phyloP scores from a whole-genome alignment of 2,888 invertebrate genomes.

The Eurytoma adleriae region DNA sequence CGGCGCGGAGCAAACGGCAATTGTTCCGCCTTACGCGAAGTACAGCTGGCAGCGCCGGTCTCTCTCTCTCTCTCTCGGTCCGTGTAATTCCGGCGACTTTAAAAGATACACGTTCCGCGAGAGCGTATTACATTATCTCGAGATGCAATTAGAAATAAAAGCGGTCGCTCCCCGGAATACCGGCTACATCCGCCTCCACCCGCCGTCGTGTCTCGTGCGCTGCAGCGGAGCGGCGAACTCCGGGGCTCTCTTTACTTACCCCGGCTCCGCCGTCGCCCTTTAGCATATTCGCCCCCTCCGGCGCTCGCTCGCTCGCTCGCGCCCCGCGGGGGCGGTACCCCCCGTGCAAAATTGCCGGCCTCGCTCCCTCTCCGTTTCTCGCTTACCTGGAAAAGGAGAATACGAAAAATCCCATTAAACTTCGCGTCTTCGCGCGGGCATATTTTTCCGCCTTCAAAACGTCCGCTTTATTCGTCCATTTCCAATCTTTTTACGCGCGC shows the following conservation, averaged over 20 bases:
- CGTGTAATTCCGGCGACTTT: conserved; percentile 39
- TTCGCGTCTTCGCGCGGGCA: conserved; percentile 6
- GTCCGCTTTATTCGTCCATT: no score
- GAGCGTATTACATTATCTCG: conserved; percentile 54
- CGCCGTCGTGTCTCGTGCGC: conserved; percentile 31
- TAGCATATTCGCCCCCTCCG: conserved; percentile 25
- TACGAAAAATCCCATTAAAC: conserved; percentile 57
- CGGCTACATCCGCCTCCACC: conserved; percentile 54
- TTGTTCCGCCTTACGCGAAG: background rate
- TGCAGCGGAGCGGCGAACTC: background rate
- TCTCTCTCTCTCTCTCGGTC: background rate
- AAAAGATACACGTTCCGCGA: conserved; percentile 42
- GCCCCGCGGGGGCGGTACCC: background rate
- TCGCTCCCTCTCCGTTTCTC: conserved; percentile 6
- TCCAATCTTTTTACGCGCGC: no score
- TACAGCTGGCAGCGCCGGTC: background rate
- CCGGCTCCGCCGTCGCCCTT: conserved; percentile 28
- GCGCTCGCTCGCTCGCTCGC: background rate
- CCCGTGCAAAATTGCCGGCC: conserved; percentile 57
- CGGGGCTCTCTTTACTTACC: conserved; percentile 52
- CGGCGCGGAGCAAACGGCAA: background rate
- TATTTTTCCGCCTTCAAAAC: no score
- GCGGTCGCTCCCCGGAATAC: conserved; percentile 59
- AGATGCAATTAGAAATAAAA: conserved; percentile 69
- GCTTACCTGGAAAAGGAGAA: conserved; percentile 65